Evolutionary conservation across 2,113 vertebrate species (phyloP), one percentile per base, ranked within the genome.

Genomic region (Cochlearius cochlearius): DNA sequence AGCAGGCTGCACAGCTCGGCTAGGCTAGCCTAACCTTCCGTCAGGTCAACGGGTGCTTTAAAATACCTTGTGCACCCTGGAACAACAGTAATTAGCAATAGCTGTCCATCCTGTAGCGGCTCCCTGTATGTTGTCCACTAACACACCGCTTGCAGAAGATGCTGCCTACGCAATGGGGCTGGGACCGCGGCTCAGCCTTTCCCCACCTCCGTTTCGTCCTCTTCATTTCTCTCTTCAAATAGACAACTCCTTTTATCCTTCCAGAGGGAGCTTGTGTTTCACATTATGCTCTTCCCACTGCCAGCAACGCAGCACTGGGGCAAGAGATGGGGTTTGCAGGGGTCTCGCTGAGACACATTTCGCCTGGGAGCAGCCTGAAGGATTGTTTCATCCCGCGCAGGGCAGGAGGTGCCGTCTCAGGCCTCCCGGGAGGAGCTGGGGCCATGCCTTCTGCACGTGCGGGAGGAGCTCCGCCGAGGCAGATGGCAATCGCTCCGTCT

Each of bases 401-500:
- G 1, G 1, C 49, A 16, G 43, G 50, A 63, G 43, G 47, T 19
- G 50, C 36, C 20, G 36, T 14, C 67, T 17, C 21, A 4, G 27
- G 19, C 23, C 18, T 38, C 39, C 20, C 0, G 0, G 15, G 32
- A 62, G 27, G 32, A 63, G 58, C 53, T 64, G 62, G 34, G 60
- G n/a, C 58, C 5, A 6, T 19, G 32, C 32, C 79, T 26, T 22
- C 53, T 39, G 30, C 55, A 18, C 1, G 4, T 10, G 29, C 64
- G 56, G 53, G 16, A 20, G 10, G 30, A 34, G 29, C 9, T 73
- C 30, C 34, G 36, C 53, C 4, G 2, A 58, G 38, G 14, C 7
- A 11, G 3, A 38, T 1, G 10, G 38, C 6, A 2, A 53, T 25
- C 0, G 1, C 49, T 63, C 59, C 0, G 0, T 27, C 60, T 39